phyloP scores from a whole-genome alignment of 2,888 invertebrate species.

The Crossocerus cetratus region DNA sequence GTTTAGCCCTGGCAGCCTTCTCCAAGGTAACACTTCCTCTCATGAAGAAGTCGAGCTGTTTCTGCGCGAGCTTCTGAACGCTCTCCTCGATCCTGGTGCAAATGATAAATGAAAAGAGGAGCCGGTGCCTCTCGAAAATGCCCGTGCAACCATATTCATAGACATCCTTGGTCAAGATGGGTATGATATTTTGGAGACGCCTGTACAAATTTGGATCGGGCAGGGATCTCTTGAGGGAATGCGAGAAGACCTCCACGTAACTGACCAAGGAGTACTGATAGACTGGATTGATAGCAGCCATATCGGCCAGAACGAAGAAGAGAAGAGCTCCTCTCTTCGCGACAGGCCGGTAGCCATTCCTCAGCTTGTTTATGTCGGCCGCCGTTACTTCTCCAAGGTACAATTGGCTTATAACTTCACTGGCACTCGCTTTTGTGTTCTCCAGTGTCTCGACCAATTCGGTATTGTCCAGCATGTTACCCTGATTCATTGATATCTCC shows the following conservation, averaged over 20 bases:
- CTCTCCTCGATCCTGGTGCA: conserved; percentile 89
- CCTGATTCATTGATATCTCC: conserved; percentile 91
- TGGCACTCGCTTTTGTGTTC: conserved; percentile 92
- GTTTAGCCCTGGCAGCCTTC: conserved; percentile 83
- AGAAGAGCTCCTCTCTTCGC: conserved; percentile 92
- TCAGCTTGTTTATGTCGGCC: conserved; percentile 87
- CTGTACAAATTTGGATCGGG: conserved; percentile 87
- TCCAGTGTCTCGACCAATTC: conserved; percentile 92
- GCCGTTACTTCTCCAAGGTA: conserved; percentile 86
- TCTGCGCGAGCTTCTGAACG: conserved; percentile 81
- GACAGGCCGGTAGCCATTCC: conserved; percentile 91
- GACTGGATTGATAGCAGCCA: conserved; percentile 93
- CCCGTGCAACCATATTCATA: conserved; percentile 96
- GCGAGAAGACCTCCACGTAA: conserved; percentile 90
- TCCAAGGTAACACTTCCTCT: conserved; percentile 90
- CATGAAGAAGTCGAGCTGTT: conserved; percentile 92
- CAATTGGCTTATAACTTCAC: conserved; percentile 88
- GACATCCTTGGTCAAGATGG: conserved; percentile 90
- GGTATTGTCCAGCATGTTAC: conserved; percentile 95
- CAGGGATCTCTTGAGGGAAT: conserved; percentile 88
- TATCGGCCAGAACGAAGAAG: conserved; percentile 93
- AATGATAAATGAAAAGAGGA: conserved; percentile 95
- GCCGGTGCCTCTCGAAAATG: conserved; percentile 93
- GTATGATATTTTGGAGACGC: conserved; percentile 89
- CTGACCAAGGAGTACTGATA: conserved; percentile 94